phyloP scores from a whole-genome alignment of 2,888 invertebrate genomes.

The Periphyllus acericola region DNA sequence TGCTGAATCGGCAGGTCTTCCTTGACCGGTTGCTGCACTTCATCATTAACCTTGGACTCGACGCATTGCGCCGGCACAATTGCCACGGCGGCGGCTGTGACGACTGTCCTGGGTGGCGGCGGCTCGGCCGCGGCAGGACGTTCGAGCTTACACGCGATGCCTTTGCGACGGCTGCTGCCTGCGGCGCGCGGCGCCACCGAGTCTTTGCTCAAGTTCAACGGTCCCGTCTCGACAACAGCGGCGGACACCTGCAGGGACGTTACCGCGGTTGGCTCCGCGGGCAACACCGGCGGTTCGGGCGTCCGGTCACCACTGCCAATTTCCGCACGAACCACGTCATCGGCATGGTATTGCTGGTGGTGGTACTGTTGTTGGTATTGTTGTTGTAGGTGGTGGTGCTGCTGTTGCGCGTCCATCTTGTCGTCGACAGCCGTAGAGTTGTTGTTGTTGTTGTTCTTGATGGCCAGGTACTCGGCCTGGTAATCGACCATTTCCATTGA shows the following conservation, averaged over 20 bases:
- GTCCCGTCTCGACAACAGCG: slow-evolving; percentile 68
- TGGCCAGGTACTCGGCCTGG: slow-evolving; percentile 63
- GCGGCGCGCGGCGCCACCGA: slow-evolving; percentile 52
- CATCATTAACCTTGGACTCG: background rate
- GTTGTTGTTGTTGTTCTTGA: slow-evolving; percentile 64
- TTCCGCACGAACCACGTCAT: slow-evolving; percentile 5
- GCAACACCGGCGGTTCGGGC: slow-evolving; percentile 62
- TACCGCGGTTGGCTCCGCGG: slow-evolving; percentile 2
- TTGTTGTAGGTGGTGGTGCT: background rate
- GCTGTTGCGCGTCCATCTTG: slow-evolving; percentile 44
- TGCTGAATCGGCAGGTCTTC: background rate
- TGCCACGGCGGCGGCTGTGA: background rate
- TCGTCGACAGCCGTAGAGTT: slow-evolving; percentile 63
- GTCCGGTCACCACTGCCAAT: slow-evolving; percentile 16
- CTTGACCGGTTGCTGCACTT: background rate
- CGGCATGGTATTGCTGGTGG: slow-evolving; percentile 67
- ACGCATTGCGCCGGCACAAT: background rate
- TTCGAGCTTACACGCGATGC: slow-evolving; percentile 73
- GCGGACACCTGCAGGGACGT: slow-evolving; percentile 67
- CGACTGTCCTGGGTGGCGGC: background rate
- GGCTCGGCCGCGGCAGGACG: slow-evolving; percentile 66
- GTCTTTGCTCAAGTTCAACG: slow-evolving; percentile 60
- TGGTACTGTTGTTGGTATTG: slow-evolving; percentile 65
- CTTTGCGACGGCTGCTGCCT: slow-evolving; percentile 65
- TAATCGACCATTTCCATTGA: slow-evolving; percentile 62